phyloP scores from a whole-genome alignment of 2,113 vertebrate genomes.

The Tupaia tana region DNA sequence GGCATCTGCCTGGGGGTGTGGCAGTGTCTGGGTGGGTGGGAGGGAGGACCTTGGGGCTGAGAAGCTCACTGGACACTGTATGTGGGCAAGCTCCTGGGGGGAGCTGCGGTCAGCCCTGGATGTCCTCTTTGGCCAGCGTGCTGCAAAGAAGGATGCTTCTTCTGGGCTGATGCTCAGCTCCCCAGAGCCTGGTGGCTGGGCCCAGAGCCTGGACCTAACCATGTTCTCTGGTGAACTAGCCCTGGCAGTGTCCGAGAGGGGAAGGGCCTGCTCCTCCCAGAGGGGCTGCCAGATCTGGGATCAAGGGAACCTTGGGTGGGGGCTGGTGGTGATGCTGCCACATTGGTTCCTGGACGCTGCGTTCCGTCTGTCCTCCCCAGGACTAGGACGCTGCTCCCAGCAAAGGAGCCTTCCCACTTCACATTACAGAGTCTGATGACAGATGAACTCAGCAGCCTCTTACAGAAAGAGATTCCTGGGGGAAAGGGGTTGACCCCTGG shows the following conservation, averaged over 20 bases:
- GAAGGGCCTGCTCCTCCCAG: background rate
- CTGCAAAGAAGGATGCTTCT: background rate
- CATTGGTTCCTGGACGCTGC: background rate
- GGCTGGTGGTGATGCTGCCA: no score
- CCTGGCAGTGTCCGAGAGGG: background rate
- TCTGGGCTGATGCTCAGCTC: background rate
- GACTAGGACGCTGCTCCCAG: background rate
- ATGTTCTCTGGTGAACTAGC: background rate
- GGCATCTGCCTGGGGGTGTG: accelerated
- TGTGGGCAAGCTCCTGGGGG: background rate
- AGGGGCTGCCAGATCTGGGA: background rate
- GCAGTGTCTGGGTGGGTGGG: background rate
- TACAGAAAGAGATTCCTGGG: background rate
- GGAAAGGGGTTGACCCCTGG: background rate
- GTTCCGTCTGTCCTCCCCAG: background rate
- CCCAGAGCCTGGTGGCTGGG: background rate
- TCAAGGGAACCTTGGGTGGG: background rate
- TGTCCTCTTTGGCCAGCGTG: background rate
- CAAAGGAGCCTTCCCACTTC: accelerated
- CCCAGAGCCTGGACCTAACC: background rate
- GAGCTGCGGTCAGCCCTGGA: background rate
- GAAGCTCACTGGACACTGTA: background rate
- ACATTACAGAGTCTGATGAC: background rate
- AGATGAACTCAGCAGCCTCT: background rate
- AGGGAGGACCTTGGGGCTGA: background rate